phyloP scores from a whole-genome alignment of 2,113 vertebrate genomes.

The Phyllostomus discolor region DNA sequence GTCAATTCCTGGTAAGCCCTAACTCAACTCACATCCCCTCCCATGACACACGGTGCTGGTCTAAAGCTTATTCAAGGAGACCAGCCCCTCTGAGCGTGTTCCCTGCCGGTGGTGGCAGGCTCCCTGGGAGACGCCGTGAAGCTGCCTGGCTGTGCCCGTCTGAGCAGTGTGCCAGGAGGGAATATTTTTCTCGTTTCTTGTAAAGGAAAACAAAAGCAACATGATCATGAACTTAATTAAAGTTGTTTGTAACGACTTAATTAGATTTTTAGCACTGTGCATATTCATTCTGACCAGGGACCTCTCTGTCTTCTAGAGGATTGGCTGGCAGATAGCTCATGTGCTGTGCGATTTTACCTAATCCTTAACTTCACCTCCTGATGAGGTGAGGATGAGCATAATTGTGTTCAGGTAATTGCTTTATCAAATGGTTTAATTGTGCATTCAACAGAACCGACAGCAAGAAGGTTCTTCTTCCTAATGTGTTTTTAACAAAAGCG shows the following conservation, averaged over 20 bases:
- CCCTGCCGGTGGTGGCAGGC: neutral
- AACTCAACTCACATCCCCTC: neutral
- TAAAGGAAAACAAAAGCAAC: slow-evolving; percentile 69
- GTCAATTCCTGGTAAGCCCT: neutral
- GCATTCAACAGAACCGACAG: slow-evolving; percentile 76
- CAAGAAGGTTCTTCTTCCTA: slow-evolving; percentile 75
- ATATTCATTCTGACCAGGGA: slow-evolving; percentile 74
- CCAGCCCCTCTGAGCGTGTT: neutral
- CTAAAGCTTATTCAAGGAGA: neutral
- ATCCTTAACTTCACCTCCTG: slow-evolving; percentile 78
- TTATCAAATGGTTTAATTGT: slow-evolving; percentile 82
- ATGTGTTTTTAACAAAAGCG: slow-evolving; percentile 77
- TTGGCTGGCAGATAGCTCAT: slow-evolving; percentile 69
- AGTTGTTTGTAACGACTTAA: slow-evolving; percentile 74
- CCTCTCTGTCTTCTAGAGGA: slow-evolving; percentile 71
- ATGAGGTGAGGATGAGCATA: slow-evolving; percentile 73
- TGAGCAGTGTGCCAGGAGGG: neutral
- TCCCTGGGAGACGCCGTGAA: neutral
- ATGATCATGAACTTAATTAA: slow-evolving; percentile 77
- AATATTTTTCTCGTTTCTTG: slow-evolving; percentile 33
- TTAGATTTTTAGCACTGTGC: slow-evolving; percentile 76
- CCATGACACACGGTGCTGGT: too few relatives aligned
- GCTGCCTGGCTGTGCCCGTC: neutral
- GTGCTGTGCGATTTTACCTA: slow-evolving; percentile 76
- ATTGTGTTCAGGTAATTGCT: slow-evolving; percentile 80